Base-by-base conservation (phyloP, 2,888 invertebrate species). In the Rosalia funebris region DNA sequence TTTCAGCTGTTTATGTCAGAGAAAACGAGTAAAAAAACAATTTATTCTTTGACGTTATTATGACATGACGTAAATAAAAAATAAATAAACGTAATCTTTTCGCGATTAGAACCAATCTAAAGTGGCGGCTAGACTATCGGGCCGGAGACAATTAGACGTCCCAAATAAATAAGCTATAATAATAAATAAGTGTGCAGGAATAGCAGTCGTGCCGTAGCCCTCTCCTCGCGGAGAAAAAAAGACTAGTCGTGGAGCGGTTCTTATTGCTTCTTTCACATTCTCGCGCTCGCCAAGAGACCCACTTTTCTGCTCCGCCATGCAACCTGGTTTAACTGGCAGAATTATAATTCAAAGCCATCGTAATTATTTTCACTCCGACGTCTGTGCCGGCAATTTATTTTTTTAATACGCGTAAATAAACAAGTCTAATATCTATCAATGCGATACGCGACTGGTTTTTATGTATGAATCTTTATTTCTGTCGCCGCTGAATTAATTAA, bases 61-160 rank as follows among this genome's bases (percentile, higher is more conserved):
- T 44, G 42, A n/a, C 45, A 15, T 45, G 45, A 45, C 45, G 45
- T 45, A 45, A 45, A 31, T 45, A 41, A 45, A 42, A 45, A 45
- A 31, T 31, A 45, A 31, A 45, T 45, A 31, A 45, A 25, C 12
- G 14, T 45, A 45, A 45, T 45, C 45, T 45, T 31, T 45, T 45
- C 14, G 14, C 20, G 7, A 12, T 31, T 11, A 31, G 14, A 45
- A 11, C 4, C 4, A 9, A 12, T 45, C 45, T 45, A 45, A 45
- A 10, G 45, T 15, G 15, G 45, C 9, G 14, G 14, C 11, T 14
- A 25, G 31, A 45, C 45, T 17, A 2, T 7, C 3, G 9, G 16
- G 20, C n/a, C n/a, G n/a, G n/a, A n/a, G n/a, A n/a, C n/a, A n/a
- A n/a, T n/a, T n/a, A n/a, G n/a, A n/a, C n/a, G n/a, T n/a, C n/a